These are phyloP conservation scores for Piprites chloris DNA, from an alignment of 2,113 vertebrate species.

Conservation along the genomic window DNA sequence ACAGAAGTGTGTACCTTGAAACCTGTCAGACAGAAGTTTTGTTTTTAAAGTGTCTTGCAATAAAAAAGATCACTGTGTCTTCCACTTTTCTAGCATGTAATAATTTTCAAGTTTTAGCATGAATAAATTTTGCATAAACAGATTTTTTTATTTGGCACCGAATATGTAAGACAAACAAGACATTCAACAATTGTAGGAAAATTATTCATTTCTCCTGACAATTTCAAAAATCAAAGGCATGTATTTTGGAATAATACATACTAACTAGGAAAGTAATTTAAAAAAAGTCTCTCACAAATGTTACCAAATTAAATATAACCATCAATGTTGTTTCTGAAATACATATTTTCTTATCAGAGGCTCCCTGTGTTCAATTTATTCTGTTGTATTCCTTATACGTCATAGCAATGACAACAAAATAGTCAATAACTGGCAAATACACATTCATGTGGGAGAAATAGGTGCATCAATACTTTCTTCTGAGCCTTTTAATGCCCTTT, in stretches of 20 bases:
- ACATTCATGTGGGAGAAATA: background rate
- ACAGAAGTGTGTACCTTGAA: background rate
- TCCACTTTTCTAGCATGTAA: background rate
- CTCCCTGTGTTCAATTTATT: background rate
- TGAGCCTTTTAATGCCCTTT: background rate
- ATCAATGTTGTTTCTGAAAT: background rate
- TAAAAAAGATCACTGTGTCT: background rate
- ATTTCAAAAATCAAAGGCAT: slow-evolving; percentile 26
- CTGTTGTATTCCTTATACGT: background rate
- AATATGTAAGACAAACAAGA: slow-evolving; percentile 18
- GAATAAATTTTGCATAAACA: background rate
- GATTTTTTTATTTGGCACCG: slow-evolving; percentile 19
- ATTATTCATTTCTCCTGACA: slow-evolving; percentile 16
- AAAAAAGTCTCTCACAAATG: background rate
- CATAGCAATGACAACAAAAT: background rate
- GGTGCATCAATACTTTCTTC: background rate
- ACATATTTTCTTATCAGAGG: background rate
- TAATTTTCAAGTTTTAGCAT: background rate
- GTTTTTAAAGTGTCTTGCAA: background rate
- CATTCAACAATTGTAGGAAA: background rate
- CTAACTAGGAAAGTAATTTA: slow-evolving; percentile 3
- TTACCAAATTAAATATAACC: slow-evolving; percentile 7
- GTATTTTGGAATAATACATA: slow-evolving; percentile 24
- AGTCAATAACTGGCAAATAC: background rate
- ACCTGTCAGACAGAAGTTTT: background rate